Conservation (phyloP, 2,797 vertebrate genomes). For the Hipposideros larvatus region DNA sequence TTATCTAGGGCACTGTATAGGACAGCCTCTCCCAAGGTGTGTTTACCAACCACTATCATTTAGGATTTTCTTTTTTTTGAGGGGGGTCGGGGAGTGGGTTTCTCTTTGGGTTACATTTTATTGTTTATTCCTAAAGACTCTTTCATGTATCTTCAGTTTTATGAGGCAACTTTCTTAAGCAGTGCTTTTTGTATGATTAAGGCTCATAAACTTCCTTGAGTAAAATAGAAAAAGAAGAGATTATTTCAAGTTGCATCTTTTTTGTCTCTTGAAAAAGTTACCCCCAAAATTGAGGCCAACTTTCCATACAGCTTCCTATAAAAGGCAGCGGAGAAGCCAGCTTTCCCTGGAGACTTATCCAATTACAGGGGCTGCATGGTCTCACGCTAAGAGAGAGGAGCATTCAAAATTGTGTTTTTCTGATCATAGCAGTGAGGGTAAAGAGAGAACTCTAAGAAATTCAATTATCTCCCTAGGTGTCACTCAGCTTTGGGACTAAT, state of each 20-base stretch:
- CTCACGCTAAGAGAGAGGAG: slow-evolving; percentile 83
- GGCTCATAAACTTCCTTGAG: slow-evolving; percentile 72
- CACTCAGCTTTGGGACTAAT: slow-evolving; percentile 81
- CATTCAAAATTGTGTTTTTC: slow-evolving; percentile 86
- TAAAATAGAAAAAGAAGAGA: slow-evolving; percentile 58
- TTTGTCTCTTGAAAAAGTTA: slow-evolving; percentile 83
- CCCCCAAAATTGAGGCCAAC: slow-evolving; percentile 79
- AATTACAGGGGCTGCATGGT: slow-evolving; percentile 83
- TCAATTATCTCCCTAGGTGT: slow-evolving; percentile 84
- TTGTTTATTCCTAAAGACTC: slow-evolving; percentile 60
- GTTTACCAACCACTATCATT: neutral
- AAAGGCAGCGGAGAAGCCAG: slow-evolving; percentile 80
- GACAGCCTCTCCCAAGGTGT: slow-evolving; percentile 7
- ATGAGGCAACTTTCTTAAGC: slow-evolving; percentile 66
- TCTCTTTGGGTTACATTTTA: neutral
- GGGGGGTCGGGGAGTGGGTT: fast-evolving
- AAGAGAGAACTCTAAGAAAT: slow-evolving; percentile 85
- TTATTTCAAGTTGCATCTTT: slow-evolving; percentile 76
- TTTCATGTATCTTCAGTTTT: neutral
- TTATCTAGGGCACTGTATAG: neutral
- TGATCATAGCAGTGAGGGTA: slow-evolving; percentile 82
- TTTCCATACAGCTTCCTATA: slow-evolving; percentile 84
- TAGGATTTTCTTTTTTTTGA: neutral
- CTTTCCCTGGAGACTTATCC: slow-evolving; percentile 86
- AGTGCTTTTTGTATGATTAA: slow-evolving; percentile 15